Evolutionary conservation across 2,797 vertebrate genomes (phyloP).

Genomic region (Ctenosaura bakeri): DNA sequence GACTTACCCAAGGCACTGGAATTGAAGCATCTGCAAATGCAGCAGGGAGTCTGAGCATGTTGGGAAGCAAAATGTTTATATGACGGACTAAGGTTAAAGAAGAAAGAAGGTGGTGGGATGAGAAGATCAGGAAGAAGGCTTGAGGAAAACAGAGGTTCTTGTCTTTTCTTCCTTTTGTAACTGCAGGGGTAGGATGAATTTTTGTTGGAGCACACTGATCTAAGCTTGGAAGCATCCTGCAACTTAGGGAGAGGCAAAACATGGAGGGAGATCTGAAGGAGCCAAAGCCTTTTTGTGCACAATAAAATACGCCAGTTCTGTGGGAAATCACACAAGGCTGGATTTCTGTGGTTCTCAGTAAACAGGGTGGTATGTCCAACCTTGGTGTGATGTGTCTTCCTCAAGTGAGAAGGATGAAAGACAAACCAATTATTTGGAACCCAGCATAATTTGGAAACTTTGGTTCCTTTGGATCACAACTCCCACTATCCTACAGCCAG

Average conservation of each 20-base stretch:
- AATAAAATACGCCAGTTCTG: neutral
- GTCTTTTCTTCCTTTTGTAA: neutral
- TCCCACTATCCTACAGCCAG: too few species aligned
- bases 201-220: neutral
- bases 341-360: neutral
- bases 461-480: too few species aligned
- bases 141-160: neutral
- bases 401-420: neutral
- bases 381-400: neutral
- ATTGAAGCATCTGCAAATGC: neutral
- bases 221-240: neutral
- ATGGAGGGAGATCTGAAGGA: neutral
- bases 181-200: neutral
- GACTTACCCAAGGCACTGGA: too few species aligned
- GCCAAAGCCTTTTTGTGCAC: neutral
- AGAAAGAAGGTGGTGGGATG: neutral
- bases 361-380: neutral
- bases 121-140: neutral
- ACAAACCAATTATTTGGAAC: neutral
- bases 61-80: neutral
- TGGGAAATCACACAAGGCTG: neutral
- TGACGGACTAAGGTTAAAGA: neutral
- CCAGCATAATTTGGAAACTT: too few species aligned
- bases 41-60: too few species aligned
- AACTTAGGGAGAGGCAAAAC: neutral